Evolutionary conservation across 2,113 vertebrate genomes (phyloP).

Genomic region (Ammodytes marinus): DNA sequence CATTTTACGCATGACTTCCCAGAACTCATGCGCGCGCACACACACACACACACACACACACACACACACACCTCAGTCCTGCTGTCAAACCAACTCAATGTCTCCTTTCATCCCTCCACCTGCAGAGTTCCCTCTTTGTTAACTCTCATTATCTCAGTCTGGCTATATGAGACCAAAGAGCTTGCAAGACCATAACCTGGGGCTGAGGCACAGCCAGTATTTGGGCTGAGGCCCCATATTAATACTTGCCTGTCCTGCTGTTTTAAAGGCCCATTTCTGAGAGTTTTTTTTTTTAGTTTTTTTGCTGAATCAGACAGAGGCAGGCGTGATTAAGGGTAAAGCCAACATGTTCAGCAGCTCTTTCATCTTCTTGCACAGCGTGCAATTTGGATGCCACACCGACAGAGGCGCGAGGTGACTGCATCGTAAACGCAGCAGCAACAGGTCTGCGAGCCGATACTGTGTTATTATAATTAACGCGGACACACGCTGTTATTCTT

Average conservation of each 20-base stretch:
- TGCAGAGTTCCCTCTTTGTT: constrained; percentile 47
- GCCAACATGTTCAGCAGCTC: constrained; percentile 47
- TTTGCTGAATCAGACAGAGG: constrained; percentile 67
- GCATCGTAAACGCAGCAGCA: constrained; percentile 71
- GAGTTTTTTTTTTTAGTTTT: constrained; percentile 41
- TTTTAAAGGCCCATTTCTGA: constrained; percentile 66
- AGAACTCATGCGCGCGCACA: constrained; percentile 1
- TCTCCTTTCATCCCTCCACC: constrained; percentile 70
- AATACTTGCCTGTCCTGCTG: constrained; percentile 60
- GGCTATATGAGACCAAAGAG: constrained; percentile 22
- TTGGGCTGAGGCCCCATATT: not conserved
- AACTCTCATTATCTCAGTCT: constrained; percentile 36
- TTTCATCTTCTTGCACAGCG: constrained; percentile 73
- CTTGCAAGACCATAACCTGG: constrained; percentile 39
- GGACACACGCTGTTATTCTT: constrained; percentile 60
- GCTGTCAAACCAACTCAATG: constrained; percentile 74
- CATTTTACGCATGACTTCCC: constrained; percentile 69
- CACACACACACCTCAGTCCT: constrained; percentile 8
- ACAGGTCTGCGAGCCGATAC: constrained; percentile 52
- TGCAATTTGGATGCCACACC: constrained; percentile 68
- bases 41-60: constrained; percentile 15
- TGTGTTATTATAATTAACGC: constrained; percentile 48
- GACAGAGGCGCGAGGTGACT: constrained; percentile 66
- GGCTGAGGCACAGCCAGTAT: not conserved
- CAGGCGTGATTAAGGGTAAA: constrained; percentile 64